phyloP scores from a whole-genome alignment of 2,888 invertebrate genomes.

The Hirtodrosophila duncani region DNA sequence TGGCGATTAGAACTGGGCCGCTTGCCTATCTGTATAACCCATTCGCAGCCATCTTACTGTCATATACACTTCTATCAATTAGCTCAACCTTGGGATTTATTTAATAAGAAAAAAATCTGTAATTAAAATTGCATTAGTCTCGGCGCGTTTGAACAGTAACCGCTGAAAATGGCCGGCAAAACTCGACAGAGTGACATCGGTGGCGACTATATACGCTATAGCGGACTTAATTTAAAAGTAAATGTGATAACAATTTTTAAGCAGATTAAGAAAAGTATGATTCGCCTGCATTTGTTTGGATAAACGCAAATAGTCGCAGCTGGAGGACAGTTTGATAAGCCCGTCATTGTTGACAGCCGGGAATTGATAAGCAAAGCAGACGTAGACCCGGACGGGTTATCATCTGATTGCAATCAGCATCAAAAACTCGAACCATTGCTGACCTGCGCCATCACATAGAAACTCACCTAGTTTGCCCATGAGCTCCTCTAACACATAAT shows the following conservation, averaged over 20 bases:
- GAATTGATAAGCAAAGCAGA: constrained; percentile 37
- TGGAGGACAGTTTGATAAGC: constrained; percentile 30
- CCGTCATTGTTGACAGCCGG: constrained; percentile 26
- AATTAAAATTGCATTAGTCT: constrained; percentile 54
- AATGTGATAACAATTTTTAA: constrained; percentile 8
- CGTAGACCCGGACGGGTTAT: constrained; percentile 17
- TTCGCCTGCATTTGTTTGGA: constrained; percentile 14
- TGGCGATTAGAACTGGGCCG: constrained; percentile 1
- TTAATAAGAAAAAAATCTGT: constrained; percentile 35
- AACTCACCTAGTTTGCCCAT: constrained; percentile 83
- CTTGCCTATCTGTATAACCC: background rate
- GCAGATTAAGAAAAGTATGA: constrained; percentile 21
- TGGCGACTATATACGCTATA: constrained; percentile 12
- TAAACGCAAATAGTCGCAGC: constrained; percentile 17
- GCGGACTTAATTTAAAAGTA: too few relatives aligned
- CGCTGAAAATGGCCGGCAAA: constrained; percentile 36
- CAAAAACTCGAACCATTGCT: constrained; percentile 1
- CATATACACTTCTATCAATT: constrained; percentile 6
- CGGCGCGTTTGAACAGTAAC: constrained; percentile 25
- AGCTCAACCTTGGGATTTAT: constrained; percentile 53
- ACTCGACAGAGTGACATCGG: constrained; percentile 12
- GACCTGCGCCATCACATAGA: constrained; percentile 18
- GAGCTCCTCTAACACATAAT: constrained; percentile 82
- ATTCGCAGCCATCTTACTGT: background rate
- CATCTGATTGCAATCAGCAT: constrained; percentile 24